These are phyloP conservation scores for Varanus komodoensis DNA, from an alignment of 2,113 vertebrate species.

Conservation along the genomic window DNA sequence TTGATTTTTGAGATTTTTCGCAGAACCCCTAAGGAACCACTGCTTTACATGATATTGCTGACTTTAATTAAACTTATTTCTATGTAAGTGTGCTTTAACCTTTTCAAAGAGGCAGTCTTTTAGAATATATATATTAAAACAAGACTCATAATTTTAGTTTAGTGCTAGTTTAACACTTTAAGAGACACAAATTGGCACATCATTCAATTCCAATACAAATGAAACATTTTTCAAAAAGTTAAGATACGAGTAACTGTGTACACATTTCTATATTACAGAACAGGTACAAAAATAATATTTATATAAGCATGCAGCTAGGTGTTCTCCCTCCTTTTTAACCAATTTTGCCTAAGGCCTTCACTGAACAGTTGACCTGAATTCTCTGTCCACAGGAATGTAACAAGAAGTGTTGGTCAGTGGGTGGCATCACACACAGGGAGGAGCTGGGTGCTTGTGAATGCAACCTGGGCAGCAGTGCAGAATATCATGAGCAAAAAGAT, in stretches of 20 bases:
- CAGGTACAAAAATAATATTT: conserved; percentile 8
- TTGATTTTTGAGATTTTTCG: no score
- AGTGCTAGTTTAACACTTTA: conserved; percentile 36
- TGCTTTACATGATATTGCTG: neutral
- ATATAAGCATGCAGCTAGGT: neutral
- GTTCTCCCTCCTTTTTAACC: conserved; percentile 2
- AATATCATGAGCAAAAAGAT: conserved; percentile 93
- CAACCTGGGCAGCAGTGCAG: conserved; percentile 97
- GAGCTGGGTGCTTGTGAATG: conserved; percentile 78
- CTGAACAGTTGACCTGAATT: neutral
- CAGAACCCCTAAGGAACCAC: no score
- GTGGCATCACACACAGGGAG: conserved; percentile 65
- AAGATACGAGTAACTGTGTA: conserved; percentile 4
- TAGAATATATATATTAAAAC: conserved; percentile 22
- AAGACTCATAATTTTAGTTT: neutral
- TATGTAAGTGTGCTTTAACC: neutral
- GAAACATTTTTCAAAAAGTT: conserved; percentile 9
- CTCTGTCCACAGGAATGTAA: conserved; percentile 18
- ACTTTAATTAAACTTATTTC: neutral
- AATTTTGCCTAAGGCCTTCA: fast-evolving
- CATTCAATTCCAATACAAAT: neutral
- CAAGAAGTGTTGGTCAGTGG: neutral
- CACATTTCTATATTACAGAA: conserved; percentile 19
- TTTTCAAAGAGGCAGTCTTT: neutral
- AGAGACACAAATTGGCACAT: conserved; percentile 44